Percentiles rank a stretch among this genome's conserved stretches.
Evolutionary conservation across 2,888 invertebrate genomes (phyloP).

Genomic region (Tupiocoris notatus): DNA sequence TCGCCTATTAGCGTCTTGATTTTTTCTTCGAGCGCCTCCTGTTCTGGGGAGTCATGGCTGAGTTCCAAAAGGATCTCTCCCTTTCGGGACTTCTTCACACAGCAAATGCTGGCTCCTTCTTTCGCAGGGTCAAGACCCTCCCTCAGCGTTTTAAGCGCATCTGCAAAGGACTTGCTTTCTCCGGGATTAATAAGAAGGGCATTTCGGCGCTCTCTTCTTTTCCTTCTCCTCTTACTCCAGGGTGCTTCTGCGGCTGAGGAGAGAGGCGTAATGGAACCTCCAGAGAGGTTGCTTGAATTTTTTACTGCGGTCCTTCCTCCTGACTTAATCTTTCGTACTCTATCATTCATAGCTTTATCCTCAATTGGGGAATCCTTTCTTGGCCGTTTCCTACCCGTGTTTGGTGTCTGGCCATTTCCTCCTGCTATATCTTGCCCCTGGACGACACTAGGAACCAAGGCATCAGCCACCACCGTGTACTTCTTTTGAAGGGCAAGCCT

Average conservation of each 20-base stretch:
- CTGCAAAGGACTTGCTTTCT: background rate
- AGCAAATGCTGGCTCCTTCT: too few species aligned
- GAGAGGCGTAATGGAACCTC: background rate
- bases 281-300: background rate
- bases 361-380: too few species aligned
- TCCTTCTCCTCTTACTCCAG: background rate
- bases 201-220: too few species aligned
- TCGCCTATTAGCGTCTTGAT: background rate
- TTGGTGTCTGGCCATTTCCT: too few species aligned
- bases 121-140: background rate
- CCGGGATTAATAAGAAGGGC: background rate
- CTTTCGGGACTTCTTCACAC: too few species aligned
- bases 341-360: too few species aligned
- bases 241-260: background rate
- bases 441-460: background rate
- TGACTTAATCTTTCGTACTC: too few species aligned
- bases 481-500: background rate
- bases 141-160: background rate
- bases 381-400: too few species aligned
- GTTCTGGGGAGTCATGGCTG: background rate
- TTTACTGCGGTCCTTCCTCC: too few species aligned
- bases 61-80: constrained; percentile 1
- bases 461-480: background rate
- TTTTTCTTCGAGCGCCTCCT: too few species aligned
- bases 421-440: background rate